These are phyloP conservation scores for Epinotia bilunana DNA, from an alignment of 2,888 invertebrate species.

Conservation along the genomic window DNA sequence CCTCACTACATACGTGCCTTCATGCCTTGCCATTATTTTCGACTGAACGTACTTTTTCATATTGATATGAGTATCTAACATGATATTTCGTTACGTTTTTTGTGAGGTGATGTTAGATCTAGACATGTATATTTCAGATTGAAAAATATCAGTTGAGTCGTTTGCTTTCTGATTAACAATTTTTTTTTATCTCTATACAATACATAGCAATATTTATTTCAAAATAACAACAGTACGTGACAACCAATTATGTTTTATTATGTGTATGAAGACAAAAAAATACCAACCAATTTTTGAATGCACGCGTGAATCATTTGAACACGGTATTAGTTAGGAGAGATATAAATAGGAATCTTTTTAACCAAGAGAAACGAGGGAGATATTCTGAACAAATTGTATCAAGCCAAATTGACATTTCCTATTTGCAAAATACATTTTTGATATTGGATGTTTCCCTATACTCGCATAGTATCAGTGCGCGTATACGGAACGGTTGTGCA, in stretches of 20 bases:
- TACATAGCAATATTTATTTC: too few relatives aligned
- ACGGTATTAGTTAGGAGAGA: neutral
- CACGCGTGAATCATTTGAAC: neutral
- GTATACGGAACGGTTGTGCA: conserved; percentile 46
- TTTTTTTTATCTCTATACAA: too few relatives aligned
- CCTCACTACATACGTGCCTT: conserved; percentile 1
- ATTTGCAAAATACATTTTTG: conserved; percentile 1
- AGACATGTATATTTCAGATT: too few relatives aligned
- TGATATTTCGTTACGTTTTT: too few relatives aligned
- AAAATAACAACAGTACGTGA: too few relatives aligned
- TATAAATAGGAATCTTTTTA: neutral
- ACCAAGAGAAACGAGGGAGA: neutral
- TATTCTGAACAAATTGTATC: neutral
- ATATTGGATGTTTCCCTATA: neutral
- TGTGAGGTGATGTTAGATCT: too few relatives aligned
- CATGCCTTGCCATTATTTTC: neutral
- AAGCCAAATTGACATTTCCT: neutral
- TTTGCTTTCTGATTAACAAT: too few relatives aligned
- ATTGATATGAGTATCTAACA: neutral
- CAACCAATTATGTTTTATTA: too few relatives aligned
- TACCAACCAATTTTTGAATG: too few relatives aligned
- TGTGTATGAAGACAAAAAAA: too few relatives aligned
- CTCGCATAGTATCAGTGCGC: neutral
- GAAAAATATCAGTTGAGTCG: too few relatives aligned
- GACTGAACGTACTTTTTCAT: neutral